Percentiles rank a stretch among this genome's conserved stretches.
phyloP scores from a whole-genome alignment of 1,140 invertebrate genomes.

The Pygmarrhopalites habei region DNA sequence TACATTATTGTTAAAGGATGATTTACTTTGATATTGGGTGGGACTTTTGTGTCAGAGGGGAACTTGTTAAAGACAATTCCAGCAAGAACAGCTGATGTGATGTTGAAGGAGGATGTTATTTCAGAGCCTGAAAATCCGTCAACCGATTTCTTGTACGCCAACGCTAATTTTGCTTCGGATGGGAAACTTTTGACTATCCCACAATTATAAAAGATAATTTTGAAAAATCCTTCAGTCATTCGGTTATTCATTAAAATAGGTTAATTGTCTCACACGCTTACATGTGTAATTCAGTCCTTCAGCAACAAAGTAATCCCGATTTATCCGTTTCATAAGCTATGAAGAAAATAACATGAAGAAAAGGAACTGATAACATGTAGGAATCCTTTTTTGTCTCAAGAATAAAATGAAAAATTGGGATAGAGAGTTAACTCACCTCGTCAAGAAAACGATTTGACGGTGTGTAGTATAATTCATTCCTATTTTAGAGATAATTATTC shows the following conservation, averaged over 20 bases:
- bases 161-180: constrained; percentile 17
- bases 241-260: constrained; percentile 4
- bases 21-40: neutral
- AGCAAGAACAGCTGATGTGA: constrained; percentile 18
- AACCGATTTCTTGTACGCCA: constrained; percentile 5
- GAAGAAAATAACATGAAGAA: too few species aligned
- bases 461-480: constrained; percentile 24
- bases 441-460: constrained; percentile 16
- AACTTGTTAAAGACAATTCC: constrained; percentile 22
- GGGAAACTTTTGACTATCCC: constrained; percentile 21
- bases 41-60: neutral
- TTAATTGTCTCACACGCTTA: constrained; percentile 13
- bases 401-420: too few species aligned
- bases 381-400: too few species aligned
- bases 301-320: constrained; percentile 10
- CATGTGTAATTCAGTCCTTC: constrained; percentile 19
- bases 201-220: neutral
- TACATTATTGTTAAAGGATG: too few species aligned
- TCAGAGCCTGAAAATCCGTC: constrained; percentile 2
- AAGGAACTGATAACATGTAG: too few species aligned
- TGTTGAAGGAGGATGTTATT: neutral
- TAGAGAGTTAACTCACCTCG: too few species aligned
- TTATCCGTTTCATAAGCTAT: constrained; percentile 19
- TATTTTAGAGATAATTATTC: constrained; percentile 6
- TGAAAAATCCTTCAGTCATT: too few species aligned